phyloP scores from a whole-genome alignment of 2,888 invertebrate genomes.

The Daptonema setosum region DNA sequence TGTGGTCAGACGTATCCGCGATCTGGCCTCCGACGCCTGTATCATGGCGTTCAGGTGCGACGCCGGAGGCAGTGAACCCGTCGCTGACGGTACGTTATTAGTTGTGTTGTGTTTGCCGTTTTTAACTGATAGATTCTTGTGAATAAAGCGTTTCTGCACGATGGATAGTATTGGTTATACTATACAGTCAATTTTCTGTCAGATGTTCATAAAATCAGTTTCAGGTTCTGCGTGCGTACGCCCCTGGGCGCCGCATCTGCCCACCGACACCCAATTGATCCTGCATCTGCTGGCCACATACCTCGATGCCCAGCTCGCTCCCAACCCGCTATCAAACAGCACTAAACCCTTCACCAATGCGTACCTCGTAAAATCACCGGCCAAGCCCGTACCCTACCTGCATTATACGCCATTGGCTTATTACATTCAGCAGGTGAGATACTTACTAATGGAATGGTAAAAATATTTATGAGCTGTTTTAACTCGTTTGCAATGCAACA shows the following conservation, averaged over 20 bases:
- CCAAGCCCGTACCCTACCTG: not conserved
- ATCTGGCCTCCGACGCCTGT: conserved; percentile 58
- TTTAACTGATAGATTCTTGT: no score
- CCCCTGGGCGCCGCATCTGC: conserved; percentile 57
- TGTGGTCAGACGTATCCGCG: conserved; percentile 50
- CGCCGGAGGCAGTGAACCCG: conserved; percentile 44
- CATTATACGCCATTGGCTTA: not conserved
- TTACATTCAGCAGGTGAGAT: not conserved
- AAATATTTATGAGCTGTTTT: no score
- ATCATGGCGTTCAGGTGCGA: conserved; percentile 73
- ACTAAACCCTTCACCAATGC: conserved; percentile 31
- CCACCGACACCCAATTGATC: conserved; percentile 68
- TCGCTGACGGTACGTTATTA: not conserved
- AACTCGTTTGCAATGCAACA: not conserved
- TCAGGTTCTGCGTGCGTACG: conserved; percentile 37
- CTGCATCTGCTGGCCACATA: conserved; percentile 65
- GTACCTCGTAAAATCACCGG: conserved; percentile 17
- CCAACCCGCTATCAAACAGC: conserved; percentile 32
- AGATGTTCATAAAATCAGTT: no score
- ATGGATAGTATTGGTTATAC: no score
- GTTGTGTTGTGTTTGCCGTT: no score
- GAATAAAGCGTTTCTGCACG: no score
- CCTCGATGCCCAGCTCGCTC: conserved; percentile 52
- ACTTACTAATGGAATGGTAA: no score
- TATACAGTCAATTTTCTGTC: no score